Base-by-base conservation (phyloP, 2,113 vertebrate genomes). In the Pomatorhinus ruficollis region DNA sequence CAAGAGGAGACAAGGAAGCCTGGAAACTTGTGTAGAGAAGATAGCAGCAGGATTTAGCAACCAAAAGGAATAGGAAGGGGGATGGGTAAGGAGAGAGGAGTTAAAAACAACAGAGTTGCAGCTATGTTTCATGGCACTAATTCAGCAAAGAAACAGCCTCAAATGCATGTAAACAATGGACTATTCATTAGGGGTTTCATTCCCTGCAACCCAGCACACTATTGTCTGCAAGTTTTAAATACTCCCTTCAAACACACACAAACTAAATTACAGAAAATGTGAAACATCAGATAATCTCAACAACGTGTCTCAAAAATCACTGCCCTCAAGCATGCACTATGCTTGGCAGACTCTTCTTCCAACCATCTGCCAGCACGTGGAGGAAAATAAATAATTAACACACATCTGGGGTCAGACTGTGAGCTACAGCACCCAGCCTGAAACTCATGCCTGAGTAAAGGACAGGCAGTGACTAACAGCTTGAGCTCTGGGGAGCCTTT, bases 81-180 rank as follows among this genome's bases (percentile, higher is more conserved):
- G 79, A 85, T 95, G 92, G 90, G 92, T 69, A 70, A 90, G 47
- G 39, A 94, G 61, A 92, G 33, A 17, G 79, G 53, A 94, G 76
- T 84, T 90, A 77, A 68, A 94, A 93, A 87, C 84, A 90, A 70
- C 49, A 54, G 93, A 82, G 70, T 79, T 95, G 69, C 74, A 76
- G 90, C 88, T 54, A 80, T 72, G 88, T 89, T 96, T 88, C 83
- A 78, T 75, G 79, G 85, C 83, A 90, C 86, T 84, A 93, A 87
- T 90, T 94, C 93, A 96, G 93, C 87, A 66, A 81, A 93, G 93
- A 92, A 95, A 77, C 44, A 56, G 90, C 77, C 72, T 90, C 90
- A 89, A 89, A 96, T 81, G 90, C 79, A 86, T 83, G 90, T 92
- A 94, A 96, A 96, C 96, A 97, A 97, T 94, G 76, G 88, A 60